Evolutionary conservation across 1,140 invertebrate species (phyloP), one percentile per base, ranked within the genome.

Genomic region (Megathymus violae): DNA sequence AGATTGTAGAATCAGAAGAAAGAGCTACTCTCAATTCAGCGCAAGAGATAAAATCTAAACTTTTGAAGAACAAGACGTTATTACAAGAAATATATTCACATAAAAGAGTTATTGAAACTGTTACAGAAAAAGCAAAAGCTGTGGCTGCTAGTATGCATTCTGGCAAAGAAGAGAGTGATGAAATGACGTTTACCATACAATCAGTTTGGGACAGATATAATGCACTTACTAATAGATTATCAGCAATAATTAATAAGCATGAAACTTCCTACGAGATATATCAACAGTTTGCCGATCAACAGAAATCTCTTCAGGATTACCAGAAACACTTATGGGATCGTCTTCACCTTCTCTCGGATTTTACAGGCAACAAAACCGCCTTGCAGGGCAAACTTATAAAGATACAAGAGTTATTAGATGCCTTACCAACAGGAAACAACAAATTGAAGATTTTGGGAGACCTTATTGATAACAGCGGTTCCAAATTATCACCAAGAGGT

Each of bases 21-120:
- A 92, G 91, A 64, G 71, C 82, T 31, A 92, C 94, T 1, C 87
- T 94, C 10, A 94, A 94, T 31, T 93, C 93, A 62, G 92, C 97
- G 9, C 97, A 97, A 85, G 98, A 99, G 86, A 95, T 97, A 27
- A 93, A 95, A 65, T 95, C 96, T 0, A 98, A 97, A 86, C 88
- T 98, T 44, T 92, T 98, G 36, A 98, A 98, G 80, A 94, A 96
- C 71, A 98, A 98, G 93, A 95, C 95, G 0, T 92, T 95, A 36
- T 93, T 97, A 17, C 97, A 98, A 92, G 98, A 99, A 91, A 97
- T 98, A 10, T 89, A 95, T 14, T 96, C 96, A 0, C 96, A 99
- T 76, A 98, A 98, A 82, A 92, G 97, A 62, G 94, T 97, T 16
- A 95, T 99, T 43, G 98, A 98, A 89, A 95, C 95, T 0, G 94